Base-by-base conservation (phyloP, 1,140 invertebrate genomes). In the Bombus picipes region DNA sequence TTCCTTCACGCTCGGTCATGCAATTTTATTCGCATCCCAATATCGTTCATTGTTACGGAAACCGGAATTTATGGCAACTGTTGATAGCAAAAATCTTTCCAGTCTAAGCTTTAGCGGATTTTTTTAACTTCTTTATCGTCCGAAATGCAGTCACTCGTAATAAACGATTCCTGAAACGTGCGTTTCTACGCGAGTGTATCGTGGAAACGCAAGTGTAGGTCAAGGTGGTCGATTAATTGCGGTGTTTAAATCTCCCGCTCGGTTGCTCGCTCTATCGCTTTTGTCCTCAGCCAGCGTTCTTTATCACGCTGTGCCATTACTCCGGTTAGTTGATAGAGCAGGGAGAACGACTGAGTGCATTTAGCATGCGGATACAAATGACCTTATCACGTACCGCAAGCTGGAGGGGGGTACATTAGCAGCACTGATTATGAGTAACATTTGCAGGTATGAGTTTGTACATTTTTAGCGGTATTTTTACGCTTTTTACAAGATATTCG, bases 341-440 rank as follows among this genome's bases (percentile, higher is more conserved):
- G 74, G 66, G 57, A 22, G 76, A 88, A 87, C 47, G 47, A 70
- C 18, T 28, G 59, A 62, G 88, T 88, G 85, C 87, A 88, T 91
- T 90, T 83, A 91, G 78, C 88, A 85, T 81, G 88, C 83, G 86
- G 37, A 91, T 91, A 91, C 89, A 90, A 91, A 91, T 90, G 87
- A 88, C 86, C 91, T 90, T 91, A 91, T 91, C 88, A 34, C 71
- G 37, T 3, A 39, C 68, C 8, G 34, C 34, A 22, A 62, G 22
- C 59, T 28, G 1, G 5, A 2, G 5, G 70, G 37, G 34, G 3
- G 70, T 28, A 62, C 59, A n/a, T 62, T 62, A 62, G 59, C 18
- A 1, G 6, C 47, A 53, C 47, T 8, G 47, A 53, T 53, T 53
- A 53, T 53, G 18, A 53, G 28, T n/a, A n/a, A n/a, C 59, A n/a